Base-by-base conservation (phyloP, 1,140 invertebrate genomes). In the Vollenhovia emeryi region DNA sequence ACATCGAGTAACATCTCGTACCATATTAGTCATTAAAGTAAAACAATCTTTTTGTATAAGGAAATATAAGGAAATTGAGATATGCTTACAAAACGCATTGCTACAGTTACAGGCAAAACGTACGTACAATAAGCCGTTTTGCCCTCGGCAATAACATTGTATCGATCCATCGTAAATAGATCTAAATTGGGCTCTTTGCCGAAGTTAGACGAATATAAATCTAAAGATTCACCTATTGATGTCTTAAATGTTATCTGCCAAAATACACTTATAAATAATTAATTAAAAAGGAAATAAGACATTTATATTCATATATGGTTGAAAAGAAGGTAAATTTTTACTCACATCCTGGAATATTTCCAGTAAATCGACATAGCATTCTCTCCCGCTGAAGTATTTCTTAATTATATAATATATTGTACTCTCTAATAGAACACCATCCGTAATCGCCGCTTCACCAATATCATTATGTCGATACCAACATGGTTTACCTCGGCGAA, bases 111-210 rank as follows among this genome's bases (percentile, higher is more conserved):
- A 0, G 99, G 99, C 91, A 99, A 96, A 93, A 98, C 97, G 94
- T 99, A 99, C 0, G 98, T 97, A 95, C 99, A 99, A 94, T 98
- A 99, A 0, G 98, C 97, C 30, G 98, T 99, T 95, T 99, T 99
- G 94, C 99, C 98, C 91, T 98, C 98, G 2, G 98, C 98, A 93
- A 99, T 99, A 0, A 97, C 95, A 91, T 97, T 97, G 92, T 99
- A 99, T 92, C 96, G 96, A 79, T 97, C 97, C 97, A 98, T 98
- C 1, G 97, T 98, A 92, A 98, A 99, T 64, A 96, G 95, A 43
- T 96, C 94, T 30, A 98, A 95, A 91, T 97, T 96, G 21, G 96
- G 96, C 90, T 96, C 96, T 48, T 96, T 95, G 5, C 96, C 95
- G 84, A 96, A 96, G 21, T 96, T 92, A 43, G 96, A 96, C 8